Base-by-base conservation (phyloP, 2,888 invertebrate genomes). In the Heliothis peltigera region DNA sequence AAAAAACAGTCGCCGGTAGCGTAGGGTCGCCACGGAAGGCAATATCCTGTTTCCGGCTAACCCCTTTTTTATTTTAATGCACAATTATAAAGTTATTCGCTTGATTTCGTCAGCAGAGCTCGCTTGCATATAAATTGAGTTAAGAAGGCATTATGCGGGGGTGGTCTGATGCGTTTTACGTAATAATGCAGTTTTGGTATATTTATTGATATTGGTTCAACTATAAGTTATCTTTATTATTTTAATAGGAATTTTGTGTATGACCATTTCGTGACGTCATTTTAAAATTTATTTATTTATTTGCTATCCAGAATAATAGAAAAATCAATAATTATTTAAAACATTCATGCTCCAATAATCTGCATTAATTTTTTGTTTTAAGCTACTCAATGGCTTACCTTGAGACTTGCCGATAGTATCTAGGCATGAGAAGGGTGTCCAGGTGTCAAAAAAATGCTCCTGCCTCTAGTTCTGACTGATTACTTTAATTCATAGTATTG, bases 11-110 rank as follows among this genome's bases (percentile, higher is more conserved):
- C 84, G 80, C 75, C 84, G 87, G 89, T 87, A 86, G 82, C 85
- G 79, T 80, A 74, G 90, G 91, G 92, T 91, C 91, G 90, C 89
- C 88, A 76, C 92, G 94, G 94, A 94, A 92, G 93, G 89, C 89
- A 89, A 92, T 92, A 92, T 94, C 94, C 94, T 84, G 92, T 91
- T 89, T 89, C 92, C 91, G 84, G 86, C 79, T 89, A 89, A 82
- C 84, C 92, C 93, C 92, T 90, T 91, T 91, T 90, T 91, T 92
- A 90, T 91, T 92, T 88, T 88, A 89, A 90, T 87, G 83, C 85
- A 90, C 89, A 89, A 91, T 92, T 91, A 91, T 89, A 88, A 87
- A 92, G 87, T 91, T 92, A 92, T 91, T 92, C 91, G 92, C 91
- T 90, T 92, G 84, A 92, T 92, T 93, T 90, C 88, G 86, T 90